Evolutionary conservation across 2,797 vertebrate species (phyloP), one percentile per base, ranked within the genome.

Genomic region (Momotus momota): DNA sequence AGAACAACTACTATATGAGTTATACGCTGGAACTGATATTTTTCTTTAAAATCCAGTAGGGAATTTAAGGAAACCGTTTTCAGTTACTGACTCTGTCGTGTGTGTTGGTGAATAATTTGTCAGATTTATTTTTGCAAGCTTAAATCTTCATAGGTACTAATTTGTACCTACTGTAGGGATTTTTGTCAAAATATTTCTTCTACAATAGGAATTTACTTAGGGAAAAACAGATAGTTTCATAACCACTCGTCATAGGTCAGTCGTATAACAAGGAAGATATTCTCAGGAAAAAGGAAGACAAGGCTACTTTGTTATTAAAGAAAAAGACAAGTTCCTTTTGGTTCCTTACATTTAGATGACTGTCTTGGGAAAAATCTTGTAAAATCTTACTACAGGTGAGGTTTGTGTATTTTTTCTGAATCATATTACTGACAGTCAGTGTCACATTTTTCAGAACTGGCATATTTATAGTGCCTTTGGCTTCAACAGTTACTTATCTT

Each of bases 101-200:
- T 73, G 45, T 71, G 25, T n/a, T 70, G 64, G 86, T 65, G 29
- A 91, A 64, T 52, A 86, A 74, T 57, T 67, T 71, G 45, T 77
- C 9, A 46, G 27, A 67, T 85, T 57, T 87, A 40, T 84, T 87
- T 86, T 88, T 97, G 25, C 67, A 73, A 87, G 40, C 6, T 77
- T 75, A 2, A 73, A 33, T 52, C 25, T 67, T 82, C 60, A 31
- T 29, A 64, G 31, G 41, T 38, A 84, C 38, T 31, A 8, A 9
- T 70, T 88, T 55, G 77, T 62, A 23, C 26, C 35, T 61, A 29
- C 21, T 46, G 27, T 54, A 14, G 40, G 27, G 29, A 79, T 64
- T 80, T 81, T 85, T 88, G 48, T 67, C 90, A 94, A 79, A 93
- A 72, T 73, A 61, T 79, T 94, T 69, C 21, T 81, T 91, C 35